These are phyloP conservation scores for Pungitius pungitius DNA, from an alignment of 2,113 vertebrate species.

Conservation along the genomic window DNA sequence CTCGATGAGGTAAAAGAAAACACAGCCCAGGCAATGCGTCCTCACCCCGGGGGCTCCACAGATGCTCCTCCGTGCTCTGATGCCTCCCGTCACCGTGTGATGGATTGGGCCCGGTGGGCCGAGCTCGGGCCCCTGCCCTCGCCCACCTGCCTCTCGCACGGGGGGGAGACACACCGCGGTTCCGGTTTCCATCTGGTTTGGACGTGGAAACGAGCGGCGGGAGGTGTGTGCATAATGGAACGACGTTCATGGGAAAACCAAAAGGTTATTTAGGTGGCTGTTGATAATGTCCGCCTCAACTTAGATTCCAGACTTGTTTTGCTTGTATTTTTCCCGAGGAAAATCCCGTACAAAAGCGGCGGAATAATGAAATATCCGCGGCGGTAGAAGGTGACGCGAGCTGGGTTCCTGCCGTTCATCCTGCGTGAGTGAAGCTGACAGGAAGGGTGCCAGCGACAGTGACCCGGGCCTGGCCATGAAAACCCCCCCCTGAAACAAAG, in stretches of 20 bases:
- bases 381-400: constrained; percentile 57
- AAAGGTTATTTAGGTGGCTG: neutral
- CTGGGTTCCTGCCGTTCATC: constrained; percentile 44
- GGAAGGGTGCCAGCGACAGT: constrained; percentile 36
- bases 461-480: constrained; percentile 21
- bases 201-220: constrained; percentile 8
- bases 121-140: constrained; percentile 55
- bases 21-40: constrained; percentile 24
- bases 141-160: constrained; percentile 61
- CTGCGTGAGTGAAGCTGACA: constrained; percentile 58
- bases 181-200: too few species aligned
- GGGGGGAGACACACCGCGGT: constrained; percentile 43
- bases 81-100: constrained; percentile 75
- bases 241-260: neutral
- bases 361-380: too few species aligned
- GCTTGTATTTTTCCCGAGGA: neutral
- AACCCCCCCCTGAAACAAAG: constrained; percentile 11
- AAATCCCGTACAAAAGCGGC: neutral
- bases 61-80: constrained; percentile 75
- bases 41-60: constrained; percentile 71
- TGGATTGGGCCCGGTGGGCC: constrained; percentile 76
- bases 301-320: neutral
- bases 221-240: constrained; percentile 2
- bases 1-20: constrained; percentile 49
- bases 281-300: neutral